These are phyloP conservation scores for Drosophila falleni DNA, from an alignment of 2,888 invertebrate species.

Conservation along the genomic window DNA sequence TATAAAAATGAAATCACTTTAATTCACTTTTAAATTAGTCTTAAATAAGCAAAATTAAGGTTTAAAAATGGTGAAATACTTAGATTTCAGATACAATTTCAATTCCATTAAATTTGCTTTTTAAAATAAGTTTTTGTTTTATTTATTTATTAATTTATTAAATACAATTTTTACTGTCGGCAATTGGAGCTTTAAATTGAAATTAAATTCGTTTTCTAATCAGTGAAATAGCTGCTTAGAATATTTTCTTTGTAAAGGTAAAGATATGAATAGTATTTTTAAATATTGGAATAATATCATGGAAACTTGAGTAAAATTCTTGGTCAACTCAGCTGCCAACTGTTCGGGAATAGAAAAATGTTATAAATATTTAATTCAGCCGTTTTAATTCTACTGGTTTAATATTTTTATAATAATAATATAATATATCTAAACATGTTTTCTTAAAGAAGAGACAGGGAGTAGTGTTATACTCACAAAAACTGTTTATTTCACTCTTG, in stretches of 20 bases:
- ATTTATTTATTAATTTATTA: too few species aligned
- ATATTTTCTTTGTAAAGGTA: not conserved
- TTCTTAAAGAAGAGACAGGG: not conserved
- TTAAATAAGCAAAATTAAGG: too few species aligned
- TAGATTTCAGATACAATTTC: too few species aligned
- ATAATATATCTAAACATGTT: not conserved
- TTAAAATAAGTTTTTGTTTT: too few species aligned
- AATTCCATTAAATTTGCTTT: too few species aligned
- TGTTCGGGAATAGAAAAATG: not conserved
- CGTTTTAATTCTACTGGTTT: not conserved
- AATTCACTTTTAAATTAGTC: too few species aligned
- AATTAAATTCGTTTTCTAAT: not conserved
- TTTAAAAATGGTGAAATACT: too few species aligned
- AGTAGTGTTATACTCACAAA: not conserved
- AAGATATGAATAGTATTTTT: not conserved
- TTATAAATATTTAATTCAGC: not conserved
- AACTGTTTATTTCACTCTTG: too few species aligned
- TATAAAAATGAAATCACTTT: too few species aligned
- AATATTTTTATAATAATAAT: not conserved
- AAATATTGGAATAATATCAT: not conserved
- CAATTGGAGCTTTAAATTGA: not conserved
- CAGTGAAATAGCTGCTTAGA: not conserved
- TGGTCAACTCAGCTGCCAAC: conserved; percentile 6
- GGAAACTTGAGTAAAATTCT: not conserved
- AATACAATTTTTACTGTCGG: too few species aligned